A percentile compares a stretch with the other conserved stretches of the same genome.
These are phyloP conservation scores for Chaetophractus vellerosus DNA, from an alignment of 2,797 vertebrate genomes.

Conservation along the genomic window DNA sequence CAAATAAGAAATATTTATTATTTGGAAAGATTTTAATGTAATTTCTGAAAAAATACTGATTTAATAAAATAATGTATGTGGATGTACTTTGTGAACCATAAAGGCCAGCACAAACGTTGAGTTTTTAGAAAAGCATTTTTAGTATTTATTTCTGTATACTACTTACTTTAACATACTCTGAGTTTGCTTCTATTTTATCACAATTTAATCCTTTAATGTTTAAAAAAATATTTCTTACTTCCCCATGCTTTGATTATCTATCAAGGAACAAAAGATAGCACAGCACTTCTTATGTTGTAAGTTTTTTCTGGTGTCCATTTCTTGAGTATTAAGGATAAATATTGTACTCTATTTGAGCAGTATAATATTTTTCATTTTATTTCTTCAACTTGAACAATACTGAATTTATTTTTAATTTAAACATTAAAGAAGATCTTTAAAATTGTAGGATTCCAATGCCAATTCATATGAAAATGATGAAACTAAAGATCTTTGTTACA, in stretches of 20 bases:
- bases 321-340: slow-evolving; percentile 50
- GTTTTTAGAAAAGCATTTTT: neutral
- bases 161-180: neutral
- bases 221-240: slow-evolving; percentile 31
- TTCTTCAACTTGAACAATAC: slow-evolving; percentile 44
- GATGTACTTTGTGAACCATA: slow-evolving; percentile 29
- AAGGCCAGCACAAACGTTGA: neutral
- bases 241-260: neutral
- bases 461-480: slow-evolving; percentile 11
- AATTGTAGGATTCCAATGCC: neutral
- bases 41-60: slow-evolving; percentile 64
- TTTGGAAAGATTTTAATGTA: neutral
- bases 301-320: slow-evolving; percentile 58
- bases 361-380: slow-evolving; percentile 42
- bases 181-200: slow-evolving; percentile 21
- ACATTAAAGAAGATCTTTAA: slow-evolving; percentile 63
- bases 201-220: slow-evolving; percentile 52
- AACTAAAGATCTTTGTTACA: slow-evolving; percentile 6
- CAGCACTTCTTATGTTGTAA: slow-evolving; percentile 17
- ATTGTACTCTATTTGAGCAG: slow-evolving; percentile 33
- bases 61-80: neutral
- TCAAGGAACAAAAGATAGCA: slow-evolving; percentile 14
- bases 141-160: slow-evolving; percentile 10
- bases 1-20: slow-evolving; percentile 61
- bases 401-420: slow-evolving; percentile 38